Evolutionary conservation across 2,113 vertebrate species (phyloP), one percentile per base, ranked within the genome.

Genomic region (Dicaeum eximium): DNA sequence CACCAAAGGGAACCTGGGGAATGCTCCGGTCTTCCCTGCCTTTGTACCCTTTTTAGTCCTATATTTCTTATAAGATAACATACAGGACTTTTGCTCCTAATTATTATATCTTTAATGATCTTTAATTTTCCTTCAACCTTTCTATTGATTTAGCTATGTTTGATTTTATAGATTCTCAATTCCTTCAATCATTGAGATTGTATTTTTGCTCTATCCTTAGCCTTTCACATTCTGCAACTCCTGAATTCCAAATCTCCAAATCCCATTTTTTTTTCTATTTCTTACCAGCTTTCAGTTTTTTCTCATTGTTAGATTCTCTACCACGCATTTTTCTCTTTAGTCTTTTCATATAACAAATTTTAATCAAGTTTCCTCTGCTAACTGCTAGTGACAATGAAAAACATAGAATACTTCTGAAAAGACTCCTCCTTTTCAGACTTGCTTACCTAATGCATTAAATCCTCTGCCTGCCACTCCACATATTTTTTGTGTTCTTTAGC

Each of bases 401-500:
- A 22, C 11, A 53, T 15, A 71, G 12, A 88, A 56, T 45, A 15
- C 35, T 58, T 73, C n/a, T 53, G 28, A 58, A 78, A 80, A 74
- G 27, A 19, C 6, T 48, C 6, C 7, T 61, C 3, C 3, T 9
- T 73, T 88, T 82, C 50, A 80, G 40, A 58, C 7, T 54, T 45
- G 37, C 8, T 77, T 30, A 11, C 13, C 8, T 38, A 73, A 54
- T 25, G 4, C 8, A 37, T n/a, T 50, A 50, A 62, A 58, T 27
- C 11, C 11, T 64, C 7, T 0, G 1, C 10, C 20, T 13, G 3
- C 9, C 4, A 2, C 4, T 18, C 3, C 20, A 18, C 28, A 30
- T 13, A 13, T 31, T 38, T n/a, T 27, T 54, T 38, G 3, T 65
- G 3, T n/a, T 72, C 11, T 80, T 67, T 37, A 54, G 16, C 21